Percentiles rank a stretch among this genome's conserved stretches.
These are phyloP conservation scores for Dreissena rostriformis DNA, from an alignment of 1,140 invertebrate species.

Conservation along the genomic window DNA sequence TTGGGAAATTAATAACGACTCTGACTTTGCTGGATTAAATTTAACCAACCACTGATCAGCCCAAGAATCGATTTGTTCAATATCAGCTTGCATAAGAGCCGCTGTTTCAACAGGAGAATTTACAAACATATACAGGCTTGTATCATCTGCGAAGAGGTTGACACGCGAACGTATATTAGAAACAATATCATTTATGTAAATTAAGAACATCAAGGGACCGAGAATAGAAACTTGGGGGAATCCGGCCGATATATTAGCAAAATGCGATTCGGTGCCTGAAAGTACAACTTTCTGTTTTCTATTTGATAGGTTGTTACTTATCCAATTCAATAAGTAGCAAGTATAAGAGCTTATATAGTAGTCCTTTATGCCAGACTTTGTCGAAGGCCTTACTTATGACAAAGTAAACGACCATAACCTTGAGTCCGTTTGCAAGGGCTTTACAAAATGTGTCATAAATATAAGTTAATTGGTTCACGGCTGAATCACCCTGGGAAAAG, in stretches of 20 bases:
- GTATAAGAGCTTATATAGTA: constrained; percentile 40
- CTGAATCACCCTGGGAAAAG: constrained; percentile 50
- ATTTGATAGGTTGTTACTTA: constrained; percentile 24
- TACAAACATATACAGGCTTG: constrained; percentile 6
- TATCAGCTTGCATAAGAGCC: not conserved
- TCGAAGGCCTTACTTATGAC: constrained; percentile 57
- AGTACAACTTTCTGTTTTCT: constrained; percentile 29
- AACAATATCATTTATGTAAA: constrained; percentile 42
- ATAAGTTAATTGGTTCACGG: constrained; percentile 41
- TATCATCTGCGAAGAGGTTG: constrained; percentile 44
- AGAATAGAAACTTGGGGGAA: constrained; percentile 39
- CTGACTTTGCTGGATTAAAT: constrained; percentile 59
- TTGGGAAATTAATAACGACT: constrained; percentile 44
- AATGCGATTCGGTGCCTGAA: constrained; percentile 6
- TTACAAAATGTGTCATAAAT: constrained; percentile 36
- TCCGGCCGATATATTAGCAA: not conserved
- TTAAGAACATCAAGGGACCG: constrained; percentile 29
- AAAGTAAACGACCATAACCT: constrained; percentile 46
- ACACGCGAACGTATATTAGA: not conserved
- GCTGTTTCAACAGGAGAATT: not conserved
- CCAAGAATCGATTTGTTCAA: constrained; percentile 9
- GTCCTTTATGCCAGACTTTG: constrained; percentile 39
- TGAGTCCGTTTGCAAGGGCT: constrained; percentile 23
- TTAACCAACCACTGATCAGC: constrained; percentile 24
- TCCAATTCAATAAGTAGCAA: constrained; percentile 12